Percentiles rank a stretch among this genome's conserved stretches.
phyloP scores from a whole-genome alignment of 1,140 invertebrate species.

The Hirudo medicinalis region DNA sequence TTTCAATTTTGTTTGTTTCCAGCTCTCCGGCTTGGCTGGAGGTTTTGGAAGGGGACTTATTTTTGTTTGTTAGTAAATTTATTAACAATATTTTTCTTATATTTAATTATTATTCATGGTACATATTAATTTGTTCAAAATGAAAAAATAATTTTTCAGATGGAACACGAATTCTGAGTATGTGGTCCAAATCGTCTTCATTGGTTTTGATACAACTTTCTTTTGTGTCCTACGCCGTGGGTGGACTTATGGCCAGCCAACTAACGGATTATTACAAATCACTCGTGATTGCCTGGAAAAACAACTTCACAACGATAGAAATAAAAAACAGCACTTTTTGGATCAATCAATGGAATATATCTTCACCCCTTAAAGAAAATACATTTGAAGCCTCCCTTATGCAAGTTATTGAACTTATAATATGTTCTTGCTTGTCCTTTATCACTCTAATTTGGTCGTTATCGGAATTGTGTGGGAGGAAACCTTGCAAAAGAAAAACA shows the following conservation, averaged over 20 bases:
- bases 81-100: too few relatives aligned
- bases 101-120: too few relatives aligned
- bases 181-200: background rate
- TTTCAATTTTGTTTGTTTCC: too few relatives aligned
- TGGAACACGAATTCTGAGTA: background rate
- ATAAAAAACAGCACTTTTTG: background rate
- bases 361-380: background rate
- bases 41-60: too few relatives aligned
- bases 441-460: background rate
- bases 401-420: background rate
- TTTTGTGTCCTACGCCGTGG: background rate
- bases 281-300: background rate
- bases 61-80: too few relatives aligned
- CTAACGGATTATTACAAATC: background rate
- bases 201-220: constrained; percentile 4
- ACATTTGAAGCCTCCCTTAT: background rate
- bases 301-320: background rate
- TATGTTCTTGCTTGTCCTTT: background rate
- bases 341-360: background rate
- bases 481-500: background rate
- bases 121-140: too few relatives aligned
- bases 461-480: background rate
- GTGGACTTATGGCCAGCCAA: background rate
- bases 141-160: background rate
- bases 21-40: too few relatives aligned